Evolutionary conservation across 2,888 invertebrate genomes (phyloP), one percentile per base, ranked within the genome.

Genomic region (Cephus pulcher): DNA sequence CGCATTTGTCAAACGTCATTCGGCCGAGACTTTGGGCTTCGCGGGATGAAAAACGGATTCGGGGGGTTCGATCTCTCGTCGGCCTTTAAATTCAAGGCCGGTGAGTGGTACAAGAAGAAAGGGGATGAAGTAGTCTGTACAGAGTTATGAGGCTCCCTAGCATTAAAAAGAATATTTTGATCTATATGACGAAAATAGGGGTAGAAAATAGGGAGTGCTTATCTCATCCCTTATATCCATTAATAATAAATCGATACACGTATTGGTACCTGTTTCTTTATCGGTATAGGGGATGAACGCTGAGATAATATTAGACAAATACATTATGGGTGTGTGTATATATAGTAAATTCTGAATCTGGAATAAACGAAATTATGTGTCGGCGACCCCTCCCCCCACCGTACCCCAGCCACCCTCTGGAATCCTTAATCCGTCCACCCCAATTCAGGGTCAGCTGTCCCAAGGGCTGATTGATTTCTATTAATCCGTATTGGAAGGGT

Each of bases 401-500:
- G 71, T 32, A 9, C 12, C 32, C 71, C n/a, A 23, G 23, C 56
- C 23, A 40, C 40, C 23, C 23, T 56, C 56, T 71, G 34, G 33
- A 71, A 71, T 71, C 32, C 32, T 71, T 71, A 71, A 71, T 71
- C 71, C 71, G 71, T 71, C 32, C 6, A 33, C 71, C 71, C 71
- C 71, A 71, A 32, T 34, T 34, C 71, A 32, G 71, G 34, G 71
- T 56, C 87, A 88, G 88, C 87, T 88, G 88, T 82, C 84, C 79
- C 83, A 80, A 80, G 80, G 77, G 80, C 79, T 82, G 86, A 86
- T 87, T 84, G 87, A 86, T 85, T 82, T 79, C 83, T 84, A 84
- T 85, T 85, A 86, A 84, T 83, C 82, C 78, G 77, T 69, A 82
- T 78, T 75, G 82, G 79, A 75, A 78, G 82, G 81, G 56, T 56